Evolutionary conservation across 1,140 invertebrate species (phyloP).

Genomic region (Schlechtendalia chinensis): DNA sequence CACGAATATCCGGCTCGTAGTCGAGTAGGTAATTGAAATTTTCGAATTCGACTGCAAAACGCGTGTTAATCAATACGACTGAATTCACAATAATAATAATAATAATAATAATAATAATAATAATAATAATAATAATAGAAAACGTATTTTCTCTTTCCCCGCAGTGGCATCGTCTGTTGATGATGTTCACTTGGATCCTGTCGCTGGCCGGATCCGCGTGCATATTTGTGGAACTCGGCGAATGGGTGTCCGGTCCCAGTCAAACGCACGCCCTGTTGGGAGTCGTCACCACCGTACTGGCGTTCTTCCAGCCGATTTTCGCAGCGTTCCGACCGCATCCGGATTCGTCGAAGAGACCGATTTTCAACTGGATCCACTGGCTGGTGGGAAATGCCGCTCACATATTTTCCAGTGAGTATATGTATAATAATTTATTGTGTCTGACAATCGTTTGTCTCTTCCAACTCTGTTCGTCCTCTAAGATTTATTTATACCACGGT

Average conservation of each 20-base stretch:
- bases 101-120: too few species aligned
- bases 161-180: constrained; percentile 81
- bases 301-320: constrained; percentile 85
- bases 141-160: neutral
- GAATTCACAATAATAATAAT: too few species aligned
- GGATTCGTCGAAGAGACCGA: constrained; percentile 70
- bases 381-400: constrained; percentile 88
- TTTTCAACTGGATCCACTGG: constrained; percentile 97
- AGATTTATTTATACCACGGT: too few species aligned
- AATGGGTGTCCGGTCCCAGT: constrained; percentile 67
- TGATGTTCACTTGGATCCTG: constrained; percentile 77
- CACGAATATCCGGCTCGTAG: too few species aligned
- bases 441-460: too few species aligned
- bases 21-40: too few species aligned
- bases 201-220: constrained; percentile 75
- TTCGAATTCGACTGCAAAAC: too few species aligned
- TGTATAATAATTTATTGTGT: too few species aligned
- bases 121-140: too few species aligned
- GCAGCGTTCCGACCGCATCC: constrained; percentile 84
- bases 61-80: too few species aligned
- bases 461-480: too few species aligned
- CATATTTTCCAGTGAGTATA: constrained; percentile 77
- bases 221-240: constrained; percentile 79
- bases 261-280: constrained; percentile 82
- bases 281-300: constrained; percentile 71